These are phyloP conservation scores for Salvelinus namaycush DNA, from an alignment of 2,113 vertebrate genomes.

Conservation along the genomic window DNA sequence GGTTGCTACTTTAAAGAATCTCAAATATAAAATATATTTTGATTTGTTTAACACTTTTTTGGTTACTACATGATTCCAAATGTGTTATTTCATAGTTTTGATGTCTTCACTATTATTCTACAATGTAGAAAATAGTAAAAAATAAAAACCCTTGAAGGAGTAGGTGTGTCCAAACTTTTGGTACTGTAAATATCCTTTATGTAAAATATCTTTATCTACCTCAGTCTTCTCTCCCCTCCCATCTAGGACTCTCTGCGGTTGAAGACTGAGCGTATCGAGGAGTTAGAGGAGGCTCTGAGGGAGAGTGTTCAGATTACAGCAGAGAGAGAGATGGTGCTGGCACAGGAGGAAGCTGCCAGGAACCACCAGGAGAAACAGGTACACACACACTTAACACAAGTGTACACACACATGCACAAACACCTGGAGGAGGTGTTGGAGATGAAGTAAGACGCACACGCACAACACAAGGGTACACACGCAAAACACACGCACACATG, in stretches of 20 bases:
- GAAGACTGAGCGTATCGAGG: conserved; percentile 97
- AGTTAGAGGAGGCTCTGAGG: conserved; percentile 96
- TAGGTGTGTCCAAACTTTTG: too few species aligned
- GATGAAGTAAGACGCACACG: too few species aligned
- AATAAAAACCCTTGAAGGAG: too few species aligned
- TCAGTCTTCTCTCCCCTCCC: conserved; percentile 26
- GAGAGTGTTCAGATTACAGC: conserved; percentile 99
- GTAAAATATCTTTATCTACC: background rate
- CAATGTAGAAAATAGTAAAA: too few species aligned
- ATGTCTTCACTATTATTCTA: too few species aligned
- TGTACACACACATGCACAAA: background rate
- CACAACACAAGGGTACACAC: background rate
- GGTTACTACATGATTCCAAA: too few species aligned
- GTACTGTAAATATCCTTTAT: too few species aligned
- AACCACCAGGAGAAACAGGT: conserved; percentile 96
- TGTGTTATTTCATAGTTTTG: too few species aligned
- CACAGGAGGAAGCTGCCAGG: conserved; percentile 96
- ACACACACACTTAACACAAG: conserved; percentile 10
- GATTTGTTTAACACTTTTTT: too few species aligned
- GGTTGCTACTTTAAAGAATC: too few species aligned
- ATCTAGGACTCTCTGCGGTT: conserved; percentile 89
- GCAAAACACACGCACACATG: background rate
- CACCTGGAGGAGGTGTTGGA: background rate
- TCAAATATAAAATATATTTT: too few species aligned
- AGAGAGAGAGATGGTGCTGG: conserved; percentile 97